A percentile compares a stretch with the other conserved stretches of the same genome.
These are phyloP conservation scores for Rhynchonycteris naso DNA, from an alignment of 2,797 vertebrate species.

Conservation along the genomic window DNA sequence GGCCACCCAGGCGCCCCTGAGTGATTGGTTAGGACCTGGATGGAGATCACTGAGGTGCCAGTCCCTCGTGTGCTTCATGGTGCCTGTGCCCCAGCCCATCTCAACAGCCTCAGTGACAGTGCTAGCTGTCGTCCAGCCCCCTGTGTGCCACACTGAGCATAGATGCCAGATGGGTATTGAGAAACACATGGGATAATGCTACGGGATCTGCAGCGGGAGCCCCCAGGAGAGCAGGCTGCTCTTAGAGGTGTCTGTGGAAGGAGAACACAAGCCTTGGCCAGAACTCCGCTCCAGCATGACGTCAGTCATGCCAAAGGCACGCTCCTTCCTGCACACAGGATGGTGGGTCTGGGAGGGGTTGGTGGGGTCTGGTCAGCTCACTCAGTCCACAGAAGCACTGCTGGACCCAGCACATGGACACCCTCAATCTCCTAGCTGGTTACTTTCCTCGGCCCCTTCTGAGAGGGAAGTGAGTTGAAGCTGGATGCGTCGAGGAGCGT, in stretches of 20 bases:
- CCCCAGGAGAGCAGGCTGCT: background rate
- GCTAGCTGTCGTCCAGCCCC: background rate
- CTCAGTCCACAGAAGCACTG: background rate
- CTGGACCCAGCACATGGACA: fast-evolving
- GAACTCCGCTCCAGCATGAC: background rate
- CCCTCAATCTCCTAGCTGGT: background rate
- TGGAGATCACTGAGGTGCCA: fast-evolving
- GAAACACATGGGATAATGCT: background rate
- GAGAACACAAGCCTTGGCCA: background rate
- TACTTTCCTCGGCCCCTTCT: background rate
- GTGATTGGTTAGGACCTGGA: fast-evolving
- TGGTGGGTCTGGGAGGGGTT: too few species aligned
- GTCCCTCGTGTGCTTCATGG: fast-evolving
- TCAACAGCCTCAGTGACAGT: fast-evolving
- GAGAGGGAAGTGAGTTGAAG: background rate
- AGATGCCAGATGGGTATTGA: background rate
- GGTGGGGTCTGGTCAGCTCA: background rate
- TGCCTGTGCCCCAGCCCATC: fast-evolving
- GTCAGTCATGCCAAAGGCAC: background rate
- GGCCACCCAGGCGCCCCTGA: fast-evolving
- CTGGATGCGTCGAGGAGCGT: background rate
- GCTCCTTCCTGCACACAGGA: background rate
- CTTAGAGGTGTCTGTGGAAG: background rate
- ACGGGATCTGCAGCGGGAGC: fast-evolving
- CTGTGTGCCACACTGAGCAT: background rate